Conservation (phyloP, 2,113 vertebrate species). For the Pao palembangensis region DNA sequence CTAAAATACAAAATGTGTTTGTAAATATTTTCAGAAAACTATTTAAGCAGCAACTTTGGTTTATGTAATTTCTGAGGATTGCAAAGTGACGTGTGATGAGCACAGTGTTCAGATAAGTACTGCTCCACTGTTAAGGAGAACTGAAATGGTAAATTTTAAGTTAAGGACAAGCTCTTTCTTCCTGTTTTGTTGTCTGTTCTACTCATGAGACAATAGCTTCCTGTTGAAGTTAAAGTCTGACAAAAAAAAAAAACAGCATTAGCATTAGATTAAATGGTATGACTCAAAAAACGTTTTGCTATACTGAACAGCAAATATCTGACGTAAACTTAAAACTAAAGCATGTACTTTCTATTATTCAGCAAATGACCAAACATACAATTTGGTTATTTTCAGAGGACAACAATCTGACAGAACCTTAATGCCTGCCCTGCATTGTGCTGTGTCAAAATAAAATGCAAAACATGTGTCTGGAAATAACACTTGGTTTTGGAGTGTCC, state of each 20-base stretch:
- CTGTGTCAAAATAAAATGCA: slow-evolving; percentile 8
- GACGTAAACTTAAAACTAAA: not conserved
- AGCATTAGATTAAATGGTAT: not conserved
- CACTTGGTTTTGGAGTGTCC: slow-evolving; percentile 37
- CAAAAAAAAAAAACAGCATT: not conserved
- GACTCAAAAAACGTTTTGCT: not conserved
- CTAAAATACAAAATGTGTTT: too few species aligned
- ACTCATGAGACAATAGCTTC: not conserved
- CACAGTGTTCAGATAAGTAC: not conserved
- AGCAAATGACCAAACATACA: not conserved
- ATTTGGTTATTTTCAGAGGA: not conserved
- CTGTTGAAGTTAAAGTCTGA: not conserved
- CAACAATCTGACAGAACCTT: not conserved
- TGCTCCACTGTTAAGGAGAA: not conserved
- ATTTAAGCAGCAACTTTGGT: too few species aligned
- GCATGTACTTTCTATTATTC: not conserved
- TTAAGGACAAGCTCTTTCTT: not conserved
- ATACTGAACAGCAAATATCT: not conserved
- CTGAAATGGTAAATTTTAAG: not conserved
- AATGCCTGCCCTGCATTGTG: slow-evolving; percentile 16
- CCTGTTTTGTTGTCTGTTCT: slow-evolving; percentile 4
- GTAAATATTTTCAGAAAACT: too few species aligned
- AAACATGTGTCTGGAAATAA: slow-evolving; percentile 19
- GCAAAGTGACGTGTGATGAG: not conserved
- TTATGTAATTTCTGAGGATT: not conserved